phyloP scores from a whole-genome alignment of 1,140 invertebrate genomes.

The Drosophila biarmipes region DNA sequence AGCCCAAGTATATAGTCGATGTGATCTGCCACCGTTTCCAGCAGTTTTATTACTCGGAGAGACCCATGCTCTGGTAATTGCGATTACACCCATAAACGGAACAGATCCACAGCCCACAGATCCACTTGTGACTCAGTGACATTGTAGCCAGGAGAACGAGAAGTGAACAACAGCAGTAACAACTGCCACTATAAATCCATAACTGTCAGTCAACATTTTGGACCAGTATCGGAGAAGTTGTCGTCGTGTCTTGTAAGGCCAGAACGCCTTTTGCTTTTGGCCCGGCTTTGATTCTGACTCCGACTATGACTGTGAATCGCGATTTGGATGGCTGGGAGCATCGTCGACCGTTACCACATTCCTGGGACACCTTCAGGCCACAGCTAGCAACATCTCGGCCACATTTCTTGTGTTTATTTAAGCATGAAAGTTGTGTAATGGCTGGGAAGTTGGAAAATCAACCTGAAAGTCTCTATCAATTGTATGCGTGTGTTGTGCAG shows the following conservation, averaged over 20 bases:
- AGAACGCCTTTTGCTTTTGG: conserved; percentile 72
- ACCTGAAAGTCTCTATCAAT: conserved; percentile 10
- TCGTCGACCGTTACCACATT: conserved; percentile 71
- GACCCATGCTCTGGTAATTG: conserved; percentile 43
- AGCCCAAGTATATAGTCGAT: background rate
- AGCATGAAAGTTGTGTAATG: conserved; percentile 63
- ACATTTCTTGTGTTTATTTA: conserved; percentile 59
- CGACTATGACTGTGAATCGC: conserved; percentile 11
- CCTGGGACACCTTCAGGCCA: conserved; percentile 63
- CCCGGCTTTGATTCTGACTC: conserved; percentile 12
- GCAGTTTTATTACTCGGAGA: conserved; percentile 31
- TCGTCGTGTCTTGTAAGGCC: conserved; percentile 56
- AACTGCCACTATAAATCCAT: conserved; percentile 81
- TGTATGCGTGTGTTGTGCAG: conserved; percentile 46
- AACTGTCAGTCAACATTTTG: conserved; percentile 78
- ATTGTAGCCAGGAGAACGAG: conserved; percentile 54
- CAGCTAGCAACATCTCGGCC: conserved; percentile 28
- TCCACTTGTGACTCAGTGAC: conserved; percentile 59
- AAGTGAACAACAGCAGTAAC: conserved; percentile 20
- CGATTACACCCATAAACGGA: conserved; percentile 65
- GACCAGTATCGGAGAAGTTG: conserved; percentile 67
- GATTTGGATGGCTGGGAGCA: conserved; percentile 12
- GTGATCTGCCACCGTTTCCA: conserved; percentile 3
- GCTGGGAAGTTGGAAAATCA: conserved; percentile 10
- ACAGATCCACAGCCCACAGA: conserved; percentile 20